Conservation (phyloP, 2,113 vertebrate genomes). For the Chionomys nivalis region DNA sequence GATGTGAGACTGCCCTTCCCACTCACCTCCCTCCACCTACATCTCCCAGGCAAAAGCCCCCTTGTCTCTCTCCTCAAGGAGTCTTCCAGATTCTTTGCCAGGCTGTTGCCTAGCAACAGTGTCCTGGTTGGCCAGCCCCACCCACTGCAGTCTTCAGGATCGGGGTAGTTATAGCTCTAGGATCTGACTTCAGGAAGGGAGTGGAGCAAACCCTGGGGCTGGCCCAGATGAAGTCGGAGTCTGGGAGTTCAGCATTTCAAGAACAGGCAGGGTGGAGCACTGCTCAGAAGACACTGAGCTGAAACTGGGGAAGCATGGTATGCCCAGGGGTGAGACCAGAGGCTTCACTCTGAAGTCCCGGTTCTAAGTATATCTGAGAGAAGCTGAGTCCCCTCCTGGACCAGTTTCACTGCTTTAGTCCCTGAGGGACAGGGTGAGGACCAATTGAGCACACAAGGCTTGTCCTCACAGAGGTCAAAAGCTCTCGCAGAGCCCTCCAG, state of each 20-base stretch:
- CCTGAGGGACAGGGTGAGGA: too few relatives aligned
- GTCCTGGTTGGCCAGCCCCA: neutral
- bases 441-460: neutral
- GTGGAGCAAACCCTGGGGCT: neutral
- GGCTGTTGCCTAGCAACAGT: conserved; percentile 60
- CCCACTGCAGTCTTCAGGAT: neutral
- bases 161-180: neutral
- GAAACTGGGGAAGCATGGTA: neutral
- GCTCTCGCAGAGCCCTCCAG: neutral
- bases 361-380: neutral
- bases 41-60: neutral
- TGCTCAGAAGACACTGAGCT: neutral
- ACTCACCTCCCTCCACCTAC: neutral
- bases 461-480: neutral
- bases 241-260: rapidly evolving
- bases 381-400: neutral
- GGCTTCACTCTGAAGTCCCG: neutral
- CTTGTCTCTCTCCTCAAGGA: neutral
- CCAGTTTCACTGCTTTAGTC: neutral
- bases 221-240: neutral
- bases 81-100: conserved; percentile 14
- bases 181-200: neutral
- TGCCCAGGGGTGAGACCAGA: neutral
- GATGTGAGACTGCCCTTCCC: neutral
- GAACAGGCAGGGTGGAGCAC: neutral